Evolutionary conservation across 2,113 vertebrate species (phyloP), one percentile per base, ranked within the genome.

Genomic region (Callorhinus ursinus): DNA sequence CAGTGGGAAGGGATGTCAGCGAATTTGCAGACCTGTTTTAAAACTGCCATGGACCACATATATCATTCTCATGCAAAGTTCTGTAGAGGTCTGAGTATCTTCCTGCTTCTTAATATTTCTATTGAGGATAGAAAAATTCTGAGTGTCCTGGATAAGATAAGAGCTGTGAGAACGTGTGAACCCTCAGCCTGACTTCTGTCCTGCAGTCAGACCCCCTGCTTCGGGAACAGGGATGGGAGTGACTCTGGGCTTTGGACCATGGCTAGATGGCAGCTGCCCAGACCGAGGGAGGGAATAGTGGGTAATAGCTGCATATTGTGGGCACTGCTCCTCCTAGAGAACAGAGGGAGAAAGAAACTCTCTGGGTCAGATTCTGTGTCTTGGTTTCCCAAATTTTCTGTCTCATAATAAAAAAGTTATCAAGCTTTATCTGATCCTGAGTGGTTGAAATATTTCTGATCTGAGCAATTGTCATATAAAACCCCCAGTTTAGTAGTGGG

Each of bases 391-490:
- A 79, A 65, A 65, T 77, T 88, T 96, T 61, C 18, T 63, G 26
- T 7, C 53, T 92, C 72, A 15, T 86, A 55, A 91, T 74, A 57
- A 46, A 95, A 72, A 71, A 88, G 82, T 69, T 9, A 85, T 28
- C 76, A 42, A 16, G 76, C 67, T 88, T 69, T 57, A 71, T 91
- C 69, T 53, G 71, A 11, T 83, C 31, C 46, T 77, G 42, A 88
- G 67, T 87, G 2, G 26, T 33, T 19, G 11, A 92, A 76, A 26
- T 92, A 51, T 92, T 95, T 97, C 53, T 95, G 79, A 89, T 28
- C 39, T 90, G 63, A 94, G n/a, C 12, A 63, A 87, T 84, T 84
- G 33, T 51, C 79, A 83, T 92, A 67, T 81, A 88, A 90, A 91
- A n/a, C 39, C 49, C 49, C n/a, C 65, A 49, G 11, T 49, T 26